Conservation (phyloP, 2,113 vertebrate genomes). For the Saguinus imperator region DNA sequence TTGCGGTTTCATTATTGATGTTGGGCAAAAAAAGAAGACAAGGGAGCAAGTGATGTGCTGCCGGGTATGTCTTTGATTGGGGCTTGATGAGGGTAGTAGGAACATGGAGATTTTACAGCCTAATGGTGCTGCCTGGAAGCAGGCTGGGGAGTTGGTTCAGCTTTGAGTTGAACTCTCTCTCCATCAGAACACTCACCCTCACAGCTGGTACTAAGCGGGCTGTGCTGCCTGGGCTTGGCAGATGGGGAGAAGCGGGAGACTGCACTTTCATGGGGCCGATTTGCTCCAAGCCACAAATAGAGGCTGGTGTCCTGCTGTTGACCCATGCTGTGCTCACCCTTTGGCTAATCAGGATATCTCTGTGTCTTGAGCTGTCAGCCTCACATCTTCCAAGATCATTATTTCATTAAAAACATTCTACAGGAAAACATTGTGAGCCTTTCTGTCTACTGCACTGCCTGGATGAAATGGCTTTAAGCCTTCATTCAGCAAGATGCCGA, state of each 20-base stretch:
- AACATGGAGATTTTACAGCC: not conserved
- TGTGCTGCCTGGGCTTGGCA: not conserved
- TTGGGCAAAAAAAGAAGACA: not conserved
- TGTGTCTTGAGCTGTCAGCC: not conserved
- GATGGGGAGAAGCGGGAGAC: not conserved
- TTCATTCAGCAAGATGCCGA: constrained; percentile 32
- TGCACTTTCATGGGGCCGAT: fast-evolving
- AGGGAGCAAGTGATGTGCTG: not conserved
- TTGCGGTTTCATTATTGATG: constrained; percentile 43
- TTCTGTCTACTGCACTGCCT: not conserved
- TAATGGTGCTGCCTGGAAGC: not conserved
- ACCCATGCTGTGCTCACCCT: not conserved
- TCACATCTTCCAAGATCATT: constrained; percentile 41
- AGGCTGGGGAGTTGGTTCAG: not conserved
- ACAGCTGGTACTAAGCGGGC: not conserved
- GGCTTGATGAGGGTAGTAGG: not conserved
- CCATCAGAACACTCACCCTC: not conserved
- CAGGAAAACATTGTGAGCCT: not conserved
- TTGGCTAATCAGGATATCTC: constrained; percentile 43
- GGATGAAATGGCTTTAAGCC: not conserved
- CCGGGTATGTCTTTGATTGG: constrained; percentile 52
- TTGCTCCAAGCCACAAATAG: not conserved
- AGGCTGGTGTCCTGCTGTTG: not conserved
- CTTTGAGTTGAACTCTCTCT: not conserved
- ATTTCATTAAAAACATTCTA: constrained; percentile 50